Conservation (phyloP, 2,888 invertebrate genomes). For the Chesias legatella region DNA sequence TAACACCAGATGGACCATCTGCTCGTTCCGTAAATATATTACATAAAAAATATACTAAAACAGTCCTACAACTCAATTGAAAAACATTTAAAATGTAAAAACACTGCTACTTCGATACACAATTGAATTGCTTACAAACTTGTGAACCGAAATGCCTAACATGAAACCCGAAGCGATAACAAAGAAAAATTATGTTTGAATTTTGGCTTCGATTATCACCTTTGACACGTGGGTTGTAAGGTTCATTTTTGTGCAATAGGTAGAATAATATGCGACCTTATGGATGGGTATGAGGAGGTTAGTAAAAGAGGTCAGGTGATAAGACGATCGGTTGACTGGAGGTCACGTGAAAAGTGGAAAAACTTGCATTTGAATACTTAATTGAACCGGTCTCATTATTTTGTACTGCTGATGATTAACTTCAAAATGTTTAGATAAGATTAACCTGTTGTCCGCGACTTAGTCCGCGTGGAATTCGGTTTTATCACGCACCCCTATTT, state of each 20-base stretch:
- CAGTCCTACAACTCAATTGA: constrained; percentile 10
- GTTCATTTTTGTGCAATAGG: constrained; percentile 27
- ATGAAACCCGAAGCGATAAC: constrained; percentile 57
- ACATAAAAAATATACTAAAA: too few species aligned
- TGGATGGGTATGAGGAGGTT: constrained; percentile 37
- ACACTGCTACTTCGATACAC: constrained; percentile 34
- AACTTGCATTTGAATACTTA: constrained; percentile 29
- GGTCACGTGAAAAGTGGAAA: constrained; percentile 67
- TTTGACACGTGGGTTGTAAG: constrained; percentile 27
- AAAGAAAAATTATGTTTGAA: constrained; percentile 40
- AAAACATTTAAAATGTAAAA: constrained; percentile 23
- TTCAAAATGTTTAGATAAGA: too few species aligned
- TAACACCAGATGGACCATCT: too few species aligned
- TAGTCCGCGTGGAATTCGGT: too few species aligned
- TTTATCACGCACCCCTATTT: too few species aligned
- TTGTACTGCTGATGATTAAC: too few species aligned
- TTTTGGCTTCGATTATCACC: constrained; percentile 30
- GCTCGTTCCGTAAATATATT: too few species aligned
- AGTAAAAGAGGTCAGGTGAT: constrained; percentile 72
- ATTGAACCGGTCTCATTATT: too few species aligned
- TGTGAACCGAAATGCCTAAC: constrained; percentile 55
- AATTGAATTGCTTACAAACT: constrained; percentile 48
- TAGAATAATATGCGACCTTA: constrained; percentile 38
- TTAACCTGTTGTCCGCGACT: neutral
- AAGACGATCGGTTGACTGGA: constrained; percentile 52